These are phyloP conservation scores for Pseudolaguvia tuberculata DNA, from an alignment of 2,113 vertebrate genomes.

Conservation along the genomic window DNA sequence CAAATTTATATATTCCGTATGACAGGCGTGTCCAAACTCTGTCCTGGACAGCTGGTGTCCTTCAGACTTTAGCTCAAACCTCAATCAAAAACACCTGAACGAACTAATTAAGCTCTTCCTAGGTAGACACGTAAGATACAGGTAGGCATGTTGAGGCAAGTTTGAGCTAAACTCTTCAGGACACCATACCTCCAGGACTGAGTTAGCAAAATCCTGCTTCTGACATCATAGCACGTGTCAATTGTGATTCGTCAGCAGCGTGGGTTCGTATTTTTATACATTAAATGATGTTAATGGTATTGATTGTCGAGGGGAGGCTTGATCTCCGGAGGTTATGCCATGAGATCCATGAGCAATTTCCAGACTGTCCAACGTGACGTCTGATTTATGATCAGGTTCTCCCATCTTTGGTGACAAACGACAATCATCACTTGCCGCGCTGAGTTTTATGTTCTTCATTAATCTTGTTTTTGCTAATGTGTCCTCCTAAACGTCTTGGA, in stretches of 20 bases:
- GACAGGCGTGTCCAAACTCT: too few relatives aligned
- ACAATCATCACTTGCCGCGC: conserved; percentile 24
- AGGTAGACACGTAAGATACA: too few relatives aligned
- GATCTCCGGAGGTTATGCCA: conserved; percentile 3
- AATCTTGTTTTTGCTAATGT: conserved; percentile 21
- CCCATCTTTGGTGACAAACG: conserved; percentile 36
- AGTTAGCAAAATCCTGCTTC: too few relatives aligned
- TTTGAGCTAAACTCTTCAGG: too few relatives aligned
- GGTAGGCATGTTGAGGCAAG: too few relatives aligned
- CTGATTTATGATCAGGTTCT: conserved; percentile 32
- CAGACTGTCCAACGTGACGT: conserved; percentile 26
- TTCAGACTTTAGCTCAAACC: too few relatives aligned
- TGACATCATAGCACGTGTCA: too few relatives aligned
- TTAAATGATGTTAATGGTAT: conserved; percentile 2
- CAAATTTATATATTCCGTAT: background rate
- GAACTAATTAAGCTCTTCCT: too few relatives aligned
- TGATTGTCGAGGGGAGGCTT: background rate
- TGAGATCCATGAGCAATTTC: conserved; percentile 33
- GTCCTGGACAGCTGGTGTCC: too few relatives aligned
- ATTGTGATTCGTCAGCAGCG: background rate
- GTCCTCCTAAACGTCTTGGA: background rate
- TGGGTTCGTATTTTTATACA: too few relatives aligned
- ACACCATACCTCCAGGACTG: too few relatives aligned
- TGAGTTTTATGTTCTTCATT: conserved; percentile 31
- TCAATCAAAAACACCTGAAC: too few relatives aligned